Evolutionary conservation across 2,797 vertebrate species (phyloP), one percentile per base, ranked within the genome.

Genomic region (Muscicapa striata): DNA sequence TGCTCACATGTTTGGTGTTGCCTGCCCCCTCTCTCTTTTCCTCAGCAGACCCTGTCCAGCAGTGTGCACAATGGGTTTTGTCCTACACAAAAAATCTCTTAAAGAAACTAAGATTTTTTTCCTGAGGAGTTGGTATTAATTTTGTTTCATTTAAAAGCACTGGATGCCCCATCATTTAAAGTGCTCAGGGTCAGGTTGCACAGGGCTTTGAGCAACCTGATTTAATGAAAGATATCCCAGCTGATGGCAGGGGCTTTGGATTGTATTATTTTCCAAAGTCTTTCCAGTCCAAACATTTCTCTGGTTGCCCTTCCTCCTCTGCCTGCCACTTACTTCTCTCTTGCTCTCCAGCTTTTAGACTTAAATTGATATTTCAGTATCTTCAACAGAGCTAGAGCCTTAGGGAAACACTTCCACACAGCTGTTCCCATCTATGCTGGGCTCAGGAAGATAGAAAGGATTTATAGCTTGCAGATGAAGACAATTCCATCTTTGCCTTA

Each of bases 381-480:
- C 77, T 74, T 75, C 74, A 68, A 4, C 38, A 73, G 72, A 73
- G 36, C 63, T 76, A 78, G 55, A 41, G 40, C 43, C 58, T 82
- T 73, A 38, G 15, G 19, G 55, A 82, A 58, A 36, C 1, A 3
- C 54, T 92, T 51, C 75, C 70, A 62, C 43, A 32, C 55, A 79
- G 75, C 72, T 94, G 67, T 90, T 92, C 41, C 32, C 2, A 0
- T 84, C 89, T 62, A 0, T 34, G 27, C 77, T 84, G 70, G 59
- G 19, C 43, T 92, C 24, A 54, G 78, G 38, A 75, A 61, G 73
- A 75, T 86, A 48, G 59, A 49, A 80, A 81, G 62, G 62, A 78
- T 90, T 89, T 92, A 87, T 30, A 38, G 67, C 29, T 95, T 94
- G 63, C 58, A 89, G 74, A 78, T 87, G 77, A 92, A 79, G 54